These are phyloP conservation scores for Lepus europaeus DNA, from an alignment of 2,113 vertebrate genomes.

Conservation along the genomic window DNA sequence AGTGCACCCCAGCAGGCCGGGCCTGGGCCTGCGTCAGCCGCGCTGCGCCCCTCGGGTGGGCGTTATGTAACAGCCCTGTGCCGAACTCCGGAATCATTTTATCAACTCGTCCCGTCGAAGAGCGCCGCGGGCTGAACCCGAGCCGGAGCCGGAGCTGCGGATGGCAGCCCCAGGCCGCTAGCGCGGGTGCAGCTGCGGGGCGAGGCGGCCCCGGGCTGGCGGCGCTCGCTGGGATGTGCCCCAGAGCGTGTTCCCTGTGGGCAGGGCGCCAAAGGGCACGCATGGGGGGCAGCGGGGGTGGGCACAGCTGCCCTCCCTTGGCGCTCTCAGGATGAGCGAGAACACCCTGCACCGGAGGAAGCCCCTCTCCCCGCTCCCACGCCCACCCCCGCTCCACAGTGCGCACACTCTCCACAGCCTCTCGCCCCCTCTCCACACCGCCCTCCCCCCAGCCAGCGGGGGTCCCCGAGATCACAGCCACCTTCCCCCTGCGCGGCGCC, in stretches of 20 bases:
- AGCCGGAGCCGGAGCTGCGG: background rate
- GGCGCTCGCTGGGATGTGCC: conserved; percentile 11
- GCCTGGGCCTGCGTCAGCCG: conserved; percentile 37
- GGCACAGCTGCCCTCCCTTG: background rate
- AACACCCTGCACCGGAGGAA: background rate
- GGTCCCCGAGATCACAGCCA: conserved; percentile 56
- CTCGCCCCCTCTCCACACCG: background rate
- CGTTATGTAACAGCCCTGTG: conserved; percentile 74
- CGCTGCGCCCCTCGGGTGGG: conserved; percentile 50
- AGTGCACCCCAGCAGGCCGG: fast-evolving
- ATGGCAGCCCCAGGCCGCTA: background rate
- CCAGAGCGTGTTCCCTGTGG: conserved; percentile 24
- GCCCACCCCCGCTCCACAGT: background rate
- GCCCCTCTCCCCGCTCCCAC: background rate
- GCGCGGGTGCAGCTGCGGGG: background rate
- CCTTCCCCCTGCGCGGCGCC: conserved; percentile 55
- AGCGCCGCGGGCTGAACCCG: background rate
- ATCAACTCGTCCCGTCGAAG: background rate
- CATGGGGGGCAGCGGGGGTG: background rate
- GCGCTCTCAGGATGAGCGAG: background rate
- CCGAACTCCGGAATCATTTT: conserved; percentile 48
- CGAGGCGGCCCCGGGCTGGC: background rate
- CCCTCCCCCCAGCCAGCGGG: background rate
- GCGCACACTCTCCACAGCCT: background rate
- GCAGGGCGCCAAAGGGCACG: background rate